phyloP scores from a whole-genome alignment of 2,888 invertebrate species.

The Bembecia ichneumoniformis region DNA sequence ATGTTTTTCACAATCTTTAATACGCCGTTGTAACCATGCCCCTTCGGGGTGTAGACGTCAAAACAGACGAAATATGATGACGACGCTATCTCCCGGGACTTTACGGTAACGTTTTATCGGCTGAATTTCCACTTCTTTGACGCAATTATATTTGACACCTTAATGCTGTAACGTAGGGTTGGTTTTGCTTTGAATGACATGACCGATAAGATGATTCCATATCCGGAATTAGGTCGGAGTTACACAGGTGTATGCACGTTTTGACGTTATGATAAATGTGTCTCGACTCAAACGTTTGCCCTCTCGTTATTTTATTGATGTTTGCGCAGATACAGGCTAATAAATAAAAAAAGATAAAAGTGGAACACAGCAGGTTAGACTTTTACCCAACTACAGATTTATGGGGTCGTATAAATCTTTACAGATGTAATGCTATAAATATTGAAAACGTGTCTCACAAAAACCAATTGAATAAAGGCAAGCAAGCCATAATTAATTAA shows the following conservation, averaged over 20 bases:
- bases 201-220: conserved; percentile 14
- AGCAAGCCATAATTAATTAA: no score
- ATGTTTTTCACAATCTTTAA: conserved; percentile 7
- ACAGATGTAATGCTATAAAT: background rate
- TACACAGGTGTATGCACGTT: conserved; percentile 36
- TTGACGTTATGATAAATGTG: conserved; percentile 41
- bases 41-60: conserved; percentile 18
- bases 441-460: no score
- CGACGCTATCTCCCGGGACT: conserved; percentile 30
- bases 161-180: background rate
- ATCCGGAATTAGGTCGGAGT: conserved; percentile 32
- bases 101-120: conserved; percentile 16
- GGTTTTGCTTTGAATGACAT: background rate
- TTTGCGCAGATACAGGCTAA: conserved; percentile 8
- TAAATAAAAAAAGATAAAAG: conserved; percentile 4
- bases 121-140: conserved; percentile 14
- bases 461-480: no score
- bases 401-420: conserved; percentile 1
- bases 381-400: background rate
- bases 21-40: background rate
- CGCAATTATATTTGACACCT: background rate
- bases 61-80: conserved; percentile 41
- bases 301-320: conserved; percentile 29
- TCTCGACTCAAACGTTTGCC: conserved; percentile 19
- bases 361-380: background rate